phyloP scores from a whole-genome alignment of 2,888 invertebrate genomes.

The Ophion slaviceki region DNA sequence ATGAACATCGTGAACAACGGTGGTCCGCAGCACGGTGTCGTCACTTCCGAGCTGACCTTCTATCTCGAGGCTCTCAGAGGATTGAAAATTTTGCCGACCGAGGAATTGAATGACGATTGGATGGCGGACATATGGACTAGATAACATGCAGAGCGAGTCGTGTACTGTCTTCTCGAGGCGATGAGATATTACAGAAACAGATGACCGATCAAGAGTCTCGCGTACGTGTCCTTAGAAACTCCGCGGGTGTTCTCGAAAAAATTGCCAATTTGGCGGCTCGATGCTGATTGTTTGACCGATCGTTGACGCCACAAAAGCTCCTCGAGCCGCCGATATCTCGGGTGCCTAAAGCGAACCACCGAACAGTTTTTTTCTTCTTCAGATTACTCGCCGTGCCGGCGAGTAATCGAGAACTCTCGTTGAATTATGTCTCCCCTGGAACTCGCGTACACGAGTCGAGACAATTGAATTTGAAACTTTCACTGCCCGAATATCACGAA shows the following conservation, averaged over 20 bases:
- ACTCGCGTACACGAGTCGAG: neutral
- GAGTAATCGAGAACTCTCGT: neutral
- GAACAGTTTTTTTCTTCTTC: neutral
- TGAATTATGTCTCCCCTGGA: neutral
- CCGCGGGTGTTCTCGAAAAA: neutral
- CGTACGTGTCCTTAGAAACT: neutral
- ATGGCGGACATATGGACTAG: constrained; percentile 93
- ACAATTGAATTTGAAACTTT: constrained; percentile 28
- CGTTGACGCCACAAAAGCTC: neutral
- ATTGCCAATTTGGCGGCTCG: neutral
- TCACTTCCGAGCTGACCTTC: constrained; percentile 96
- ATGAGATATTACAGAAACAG: constrained; percentile 75
- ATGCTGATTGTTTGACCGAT: neutral
- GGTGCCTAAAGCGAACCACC: neutral
- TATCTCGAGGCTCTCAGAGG: constrained; percentile 94
- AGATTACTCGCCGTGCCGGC: neutral
- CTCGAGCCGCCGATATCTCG: neutral
- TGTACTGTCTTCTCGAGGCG: constrained; percentile 81
- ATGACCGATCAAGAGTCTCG: constrained; percentile 54
- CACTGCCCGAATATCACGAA: constrained; percentile 51
- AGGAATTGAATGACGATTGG: constrained; percentile 90
- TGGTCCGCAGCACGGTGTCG: constrained; percentile 97
- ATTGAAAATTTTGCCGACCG: constrained; percentile 90
- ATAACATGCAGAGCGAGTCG: constrained; percentile 84
- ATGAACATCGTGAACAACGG: constrained; percentile 97